Evolutionary conservation across 2,888 invertebrate genomes (phyloP).

Genomic region (Synergus itoensis): DNA sequence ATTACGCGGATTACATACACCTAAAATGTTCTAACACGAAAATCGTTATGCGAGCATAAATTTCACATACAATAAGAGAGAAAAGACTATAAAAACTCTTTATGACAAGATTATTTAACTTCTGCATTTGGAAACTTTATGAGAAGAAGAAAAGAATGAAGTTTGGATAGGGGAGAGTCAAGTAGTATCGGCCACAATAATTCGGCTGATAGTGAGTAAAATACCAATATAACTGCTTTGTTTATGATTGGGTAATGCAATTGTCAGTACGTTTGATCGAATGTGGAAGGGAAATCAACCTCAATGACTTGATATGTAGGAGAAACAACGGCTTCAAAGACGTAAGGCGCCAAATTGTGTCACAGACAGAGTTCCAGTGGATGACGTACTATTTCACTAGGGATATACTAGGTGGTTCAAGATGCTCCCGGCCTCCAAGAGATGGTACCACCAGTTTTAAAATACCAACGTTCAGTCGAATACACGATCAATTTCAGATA

Average conservation of each 20-base stretch:
- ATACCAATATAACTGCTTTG: too few species aligned
- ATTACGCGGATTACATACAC: neutral
- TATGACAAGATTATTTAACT: neutral
- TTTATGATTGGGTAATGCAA: too few species aligned
- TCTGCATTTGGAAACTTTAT: neutral
- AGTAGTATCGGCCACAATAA: too few species aligned
- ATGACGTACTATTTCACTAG: conserved; percentile 63
- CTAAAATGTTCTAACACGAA: neutral
- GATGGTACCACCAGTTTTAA: too few species aligned
- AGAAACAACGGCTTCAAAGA: neutral
- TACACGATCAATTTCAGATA: too few species aligned
- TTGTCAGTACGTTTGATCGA: conserved; percentile 24
- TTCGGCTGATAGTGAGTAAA: too few species aligned
- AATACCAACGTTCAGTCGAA: too few species aligned
- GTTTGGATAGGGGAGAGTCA: too few species aligned
- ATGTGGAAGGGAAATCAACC: conserved; percentile 53
- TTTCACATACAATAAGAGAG: too few species aligned
- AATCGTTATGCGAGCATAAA: neutral
- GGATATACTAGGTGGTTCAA: too few species aligned
- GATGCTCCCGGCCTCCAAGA: too few species aligned
- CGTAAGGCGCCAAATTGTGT: conserved; percentile 45
- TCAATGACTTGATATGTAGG: neutral
- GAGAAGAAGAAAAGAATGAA: neutral
- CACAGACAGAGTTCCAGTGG: conserved; percentile 59
- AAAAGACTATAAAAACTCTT: neutral